Evolutionary conservation across 2,888 invertebrate species (phyloP).

Genomic region (Lasioglossum pauxillum): DNA sequence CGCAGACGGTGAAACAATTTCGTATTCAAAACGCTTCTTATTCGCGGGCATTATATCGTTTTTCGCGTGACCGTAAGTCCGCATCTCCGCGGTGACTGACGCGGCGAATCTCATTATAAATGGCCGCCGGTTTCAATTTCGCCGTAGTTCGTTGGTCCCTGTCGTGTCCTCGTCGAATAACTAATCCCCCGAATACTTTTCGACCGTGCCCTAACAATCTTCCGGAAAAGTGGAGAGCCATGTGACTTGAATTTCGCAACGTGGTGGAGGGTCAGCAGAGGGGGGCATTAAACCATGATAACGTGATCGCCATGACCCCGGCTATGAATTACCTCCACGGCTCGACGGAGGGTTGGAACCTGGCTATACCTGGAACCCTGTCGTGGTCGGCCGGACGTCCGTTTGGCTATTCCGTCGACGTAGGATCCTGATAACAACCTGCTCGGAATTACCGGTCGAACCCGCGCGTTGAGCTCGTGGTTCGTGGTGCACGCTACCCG

Average conservation of each 20-base stretch:
- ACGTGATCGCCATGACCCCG: constrained; percentile 64
- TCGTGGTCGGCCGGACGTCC: constrained; percentile 69
- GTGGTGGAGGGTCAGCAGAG: constrained; percentile 2
- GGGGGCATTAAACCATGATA: constrained; percentile 64
- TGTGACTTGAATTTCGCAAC: constrained; percentile 36
- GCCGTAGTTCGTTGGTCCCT: not conserved
- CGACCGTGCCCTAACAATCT: constrained; percentile 12
- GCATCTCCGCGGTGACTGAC: not conserved
- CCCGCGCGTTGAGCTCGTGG: constrained; percentile 17
- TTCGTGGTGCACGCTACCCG: constrained; percentile 51
- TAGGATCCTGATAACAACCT: constrained; percentile 69
- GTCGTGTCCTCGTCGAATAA: not conserved
- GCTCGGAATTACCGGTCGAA: constrained; percentile 65
- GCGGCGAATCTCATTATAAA: not conserved
- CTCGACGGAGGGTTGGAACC: constrained; percentile 30
- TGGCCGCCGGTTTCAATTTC: constrained; percentile 7
- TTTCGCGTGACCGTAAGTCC: not conserved
- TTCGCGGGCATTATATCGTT: not conserved
- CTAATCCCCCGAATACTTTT: constrained; percentile 22
- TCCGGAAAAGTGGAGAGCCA: constrained; percentile 44
- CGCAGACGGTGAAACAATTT: not conserved
- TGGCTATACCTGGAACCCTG: constrained; percentile 51
- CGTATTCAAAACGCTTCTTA: not conserved
- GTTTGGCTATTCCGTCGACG: constrained; percentile 73
- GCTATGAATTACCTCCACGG: constrained; percentile 74